A percentile compares a stretch with the other conserved stretches of the same genome.
Conservation (phyloP, 2,797 vertebrate species). For the Rhabdomys pumilio region DNA sequence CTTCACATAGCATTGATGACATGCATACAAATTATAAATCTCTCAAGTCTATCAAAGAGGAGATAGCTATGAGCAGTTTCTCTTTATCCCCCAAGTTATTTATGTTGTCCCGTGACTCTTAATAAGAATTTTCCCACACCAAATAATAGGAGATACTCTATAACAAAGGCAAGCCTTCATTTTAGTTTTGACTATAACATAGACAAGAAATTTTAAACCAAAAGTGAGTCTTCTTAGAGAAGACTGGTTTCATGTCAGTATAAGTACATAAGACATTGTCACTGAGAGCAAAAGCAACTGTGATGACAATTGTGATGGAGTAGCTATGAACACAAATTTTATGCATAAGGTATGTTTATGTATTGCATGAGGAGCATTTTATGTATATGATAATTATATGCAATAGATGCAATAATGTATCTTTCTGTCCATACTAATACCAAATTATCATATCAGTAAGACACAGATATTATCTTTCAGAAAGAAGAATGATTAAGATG, state of each 20-base stretch:
- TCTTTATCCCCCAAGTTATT: slow-evolving; percentile 31
- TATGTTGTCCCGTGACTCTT: slow-evolving; percentile 44
- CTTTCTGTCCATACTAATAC: not conserved
- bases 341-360: not conserved
- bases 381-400: not conserved
- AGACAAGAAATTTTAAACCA: slow-evolving; percentile 5
- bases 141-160: not conserved
- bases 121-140: not conserved
- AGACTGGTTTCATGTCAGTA: not conserved
- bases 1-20: slow-evolving; percentile 60
- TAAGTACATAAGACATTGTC: not conserved
- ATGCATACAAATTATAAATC: slow-evolving; percentile 66
- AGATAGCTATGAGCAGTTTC: slow-evolving; percentile 19
- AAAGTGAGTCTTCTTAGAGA: slow-evolving; percentile 46
- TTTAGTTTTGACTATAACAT: slow-evolving; percentile 15
- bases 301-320: not conserved
- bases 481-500: not conserved
- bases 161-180: slow-evolving; percentile 1
- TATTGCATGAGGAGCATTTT: not conserved
- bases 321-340: not conserved
- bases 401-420: not conserved
- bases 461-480: not conserved
- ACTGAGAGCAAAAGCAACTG: not conserved
- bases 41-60: slow-evolving; percentile 49
- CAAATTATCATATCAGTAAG: not conserved